Conservation (phyloP, 2,113 vertebrate species). For the Caracal caracal region DNA sequence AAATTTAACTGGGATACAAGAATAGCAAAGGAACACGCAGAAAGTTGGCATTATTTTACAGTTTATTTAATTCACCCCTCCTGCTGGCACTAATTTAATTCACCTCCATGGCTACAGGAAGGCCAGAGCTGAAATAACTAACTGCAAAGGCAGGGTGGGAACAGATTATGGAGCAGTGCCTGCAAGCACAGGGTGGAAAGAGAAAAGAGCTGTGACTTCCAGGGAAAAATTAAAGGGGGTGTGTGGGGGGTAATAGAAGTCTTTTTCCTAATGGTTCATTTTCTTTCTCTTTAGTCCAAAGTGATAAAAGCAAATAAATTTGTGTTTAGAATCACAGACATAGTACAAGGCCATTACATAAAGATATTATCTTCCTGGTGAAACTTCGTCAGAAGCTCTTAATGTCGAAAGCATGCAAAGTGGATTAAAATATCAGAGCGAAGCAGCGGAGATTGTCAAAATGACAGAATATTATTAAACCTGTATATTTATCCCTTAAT, state of each 20-base stretch:
- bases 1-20: slow-evolving; percentile 40
- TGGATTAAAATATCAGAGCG: slow-evolving; percentile 82
- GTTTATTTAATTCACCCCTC: slow-evolving; percentile 80
- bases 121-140: slow-evolving; percentile 76
- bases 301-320: slow-evolving; percentile 85
- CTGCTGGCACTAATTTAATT: slow-evolving; percentile 79
- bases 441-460: slow-evolving; percentile 66
- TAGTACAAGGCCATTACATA: slow-evolving; percentile 74
- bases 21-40: slow-evolving; percentile 44
- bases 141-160: slow-evolving; percentile 76
- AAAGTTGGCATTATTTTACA: slow-evolving; percentile 65
- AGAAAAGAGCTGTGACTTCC: slow-evolving; percentile 73
- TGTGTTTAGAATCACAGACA: slow-evolving; percentile 77
- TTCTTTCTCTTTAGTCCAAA: slow-evolving; percentile 79
- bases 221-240: slow-evolving; percentile 62
- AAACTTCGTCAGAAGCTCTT: slow-evolving; percentile 82
- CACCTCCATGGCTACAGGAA: slow-evolving; percentile 76
- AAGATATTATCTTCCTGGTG: slow-evolving; percentile 73
- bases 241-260: neutral
- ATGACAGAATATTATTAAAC: slow-evolving; percentile 79
- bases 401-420: slow-evolving; percentile 72
- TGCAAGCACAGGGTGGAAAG: slow-evolving; percentile 66
- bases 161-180: slow-evolving; percentile 69
- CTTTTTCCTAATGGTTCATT: slow-evolving; percentile 80
- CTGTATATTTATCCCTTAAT: slow-evolving; percentile 83